Evolutionary conservation across 2,888 invertebrate species (phyloP).

Genomic region (Pollenia angustigena): DNA sequence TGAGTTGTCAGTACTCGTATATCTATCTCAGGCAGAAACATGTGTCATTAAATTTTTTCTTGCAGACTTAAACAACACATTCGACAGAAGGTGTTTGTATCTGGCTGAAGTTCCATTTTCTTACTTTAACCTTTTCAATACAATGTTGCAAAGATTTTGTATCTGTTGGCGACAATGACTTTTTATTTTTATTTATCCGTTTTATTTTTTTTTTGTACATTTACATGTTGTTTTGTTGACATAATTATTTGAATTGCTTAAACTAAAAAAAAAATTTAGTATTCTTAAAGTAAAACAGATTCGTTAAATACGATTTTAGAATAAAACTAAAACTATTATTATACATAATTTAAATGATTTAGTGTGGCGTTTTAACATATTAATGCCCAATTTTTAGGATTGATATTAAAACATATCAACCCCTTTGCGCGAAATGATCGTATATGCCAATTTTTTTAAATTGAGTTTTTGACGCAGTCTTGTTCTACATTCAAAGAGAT

Average conservation of each 20-base stretch:
- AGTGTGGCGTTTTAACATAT: too few relatives aligned
- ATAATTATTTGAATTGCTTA: slow-evolving; percentile 48
- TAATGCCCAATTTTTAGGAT: too few relatives aligned
- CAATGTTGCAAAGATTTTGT: slow-evolving; percentile 59
- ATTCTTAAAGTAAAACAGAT: neutral
- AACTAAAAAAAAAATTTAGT: slow-evolving; percentile 1
- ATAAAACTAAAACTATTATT: neutral
- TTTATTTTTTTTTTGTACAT: neutral
- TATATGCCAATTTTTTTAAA: too few relatives aligned
- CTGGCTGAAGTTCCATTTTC: slow-evolving; percentile 45
- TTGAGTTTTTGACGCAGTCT: too few relatives aligned
- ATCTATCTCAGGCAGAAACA: slow-evolving; percentile 34
- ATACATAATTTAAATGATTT: too few relatives aligned
- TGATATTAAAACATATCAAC: too few relatives aligned
- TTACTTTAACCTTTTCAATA: slow-evolving; percentile 58
- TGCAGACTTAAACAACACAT: neutral
- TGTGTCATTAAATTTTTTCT: slow-evolving; percentile 41
- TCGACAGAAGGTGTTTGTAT: slow-evolving; percentile 40
- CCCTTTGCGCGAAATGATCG: too few relatives aligned
- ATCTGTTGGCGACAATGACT: slow-evolving; percentile 51
- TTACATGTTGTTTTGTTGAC: slow-evolving; percentile 40
- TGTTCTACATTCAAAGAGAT: too few relatives aligned
- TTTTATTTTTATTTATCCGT: neutral
- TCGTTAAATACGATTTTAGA: neutral
- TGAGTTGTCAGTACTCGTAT: slow-evolving; percentile 18